A percentile compares a stretch with the other conserved stretches of the same genome.
Evolutionary conservation across 2,888 invertebrate species (phyloP).

Genomic region (Agonopterix heracliana): DNA sequence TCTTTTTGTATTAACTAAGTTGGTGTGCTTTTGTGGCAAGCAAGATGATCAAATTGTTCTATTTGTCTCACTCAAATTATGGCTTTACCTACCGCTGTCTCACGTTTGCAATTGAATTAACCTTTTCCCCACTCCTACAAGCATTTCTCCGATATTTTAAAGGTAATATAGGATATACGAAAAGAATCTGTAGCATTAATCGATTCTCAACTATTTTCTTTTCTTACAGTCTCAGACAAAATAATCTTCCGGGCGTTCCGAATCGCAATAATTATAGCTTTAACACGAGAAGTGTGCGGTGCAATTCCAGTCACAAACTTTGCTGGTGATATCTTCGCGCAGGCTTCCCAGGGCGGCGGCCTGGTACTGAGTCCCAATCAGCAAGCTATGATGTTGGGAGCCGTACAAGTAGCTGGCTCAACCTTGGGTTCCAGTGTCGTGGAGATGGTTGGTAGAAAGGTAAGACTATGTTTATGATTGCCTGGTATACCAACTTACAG

Average conservation of each 20-base stretch:
- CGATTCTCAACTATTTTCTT: too few relatives aligned
- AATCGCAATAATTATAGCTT: conserved; percentile 40
- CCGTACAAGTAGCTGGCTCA: conserved; percentile 55
- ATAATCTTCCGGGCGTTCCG: conserved; percentile 50
- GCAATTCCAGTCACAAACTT: conserved; percentile 58
- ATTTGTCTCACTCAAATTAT: too few relatives aligned
- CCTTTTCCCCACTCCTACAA: too few relatives aligned
- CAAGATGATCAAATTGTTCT: too few relatives aligned
- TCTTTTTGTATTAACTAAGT: too few relatives aligned
- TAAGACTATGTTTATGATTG: conserved; percentile 13
- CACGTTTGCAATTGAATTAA: too few relatives aligned
- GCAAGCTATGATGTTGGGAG: conserved; percentile 62
- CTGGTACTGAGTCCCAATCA: conserved; percentile 52
- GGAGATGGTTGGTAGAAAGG: conserved; percentile 59
- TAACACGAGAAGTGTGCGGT: conserved; percentile 58
- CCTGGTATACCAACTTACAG: background rate
- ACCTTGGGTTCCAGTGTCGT: conserved; percentile 47
- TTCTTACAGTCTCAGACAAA: conserved; percentile 49
- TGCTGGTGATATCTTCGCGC: conserved; percentile 56
- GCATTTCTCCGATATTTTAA: too few relatives aligned
- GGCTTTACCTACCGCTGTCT: too few relatives aligned
- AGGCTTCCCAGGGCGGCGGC: conserved; percentile 37
- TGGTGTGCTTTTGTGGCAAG: too few relatives aligned
- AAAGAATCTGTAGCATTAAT: too few relatives aligned
- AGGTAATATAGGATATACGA: too few relatives aligned